These are phyloP conservation scores for Parus major DNA, from an alignment of 2,113 vertebrate species.

Conservation along the genomic window DNA sequence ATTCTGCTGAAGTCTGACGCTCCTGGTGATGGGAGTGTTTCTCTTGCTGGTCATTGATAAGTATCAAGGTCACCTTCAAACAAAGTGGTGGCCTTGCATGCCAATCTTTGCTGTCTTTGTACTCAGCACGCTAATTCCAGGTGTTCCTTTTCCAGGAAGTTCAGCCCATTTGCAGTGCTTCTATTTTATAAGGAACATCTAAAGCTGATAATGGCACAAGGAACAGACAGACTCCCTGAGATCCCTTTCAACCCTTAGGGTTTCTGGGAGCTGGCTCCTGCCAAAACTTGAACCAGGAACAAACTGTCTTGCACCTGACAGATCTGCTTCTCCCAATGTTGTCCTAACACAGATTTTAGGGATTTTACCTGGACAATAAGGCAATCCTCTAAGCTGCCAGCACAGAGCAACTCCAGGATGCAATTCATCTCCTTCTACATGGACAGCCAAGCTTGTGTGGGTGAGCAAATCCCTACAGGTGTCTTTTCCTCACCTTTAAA, in stretches of 20 bases:
- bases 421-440: not conserved
- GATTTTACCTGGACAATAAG: not conserved
- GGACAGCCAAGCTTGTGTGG: not conserved
- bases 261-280: not conserved
- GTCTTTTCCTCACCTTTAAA: not conserved
- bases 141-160: not conserved
- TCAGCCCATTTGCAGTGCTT: not conserved
- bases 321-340: not conserved
- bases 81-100: not conserved
- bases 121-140: not conserved
- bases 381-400: not conserved
- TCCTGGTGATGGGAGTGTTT: not conserved
- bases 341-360: not conserved
- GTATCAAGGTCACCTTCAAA: not conserved
- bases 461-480: not conserved
- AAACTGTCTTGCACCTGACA: not conserved
- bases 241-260: not conserved
- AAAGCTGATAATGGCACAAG: not conserved
- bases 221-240: not conserved
- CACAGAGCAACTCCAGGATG: not conserved
- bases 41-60: not conserved
- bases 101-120: not conserved
- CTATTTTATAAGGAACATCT: not conserved
- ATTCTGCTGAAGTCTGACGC: fast-evolving
- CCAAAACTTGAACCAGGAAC: not conserved